phyloP scores from a whole-genome alignment of 2,888 invertebrate genomes.

The Chrysolina haemoptera region DNA sequence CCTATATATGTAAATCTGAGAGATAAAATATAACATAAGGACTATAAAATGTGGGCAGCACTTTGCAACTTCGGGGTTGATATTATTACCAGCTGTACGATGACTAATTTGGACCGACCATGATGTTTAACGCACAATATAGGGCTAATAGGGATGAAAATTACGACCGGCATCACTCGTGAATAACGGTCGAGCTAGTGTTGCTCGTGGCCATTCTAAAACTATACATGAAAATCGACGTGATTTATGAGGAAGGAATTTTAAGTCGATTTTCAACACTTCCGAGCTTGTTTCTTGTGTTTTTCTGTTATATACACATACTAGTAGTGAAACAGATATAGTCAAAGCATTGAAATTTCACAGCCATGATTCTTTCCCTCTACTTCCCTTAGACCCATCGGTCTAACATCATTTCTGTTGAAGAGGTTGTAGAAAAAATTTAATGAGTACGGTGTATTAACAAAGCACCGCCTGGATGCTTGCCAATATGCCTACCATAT shows the following conservation, averaged over 20 bases:
- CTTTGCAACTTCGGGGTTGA: constrained; percentile 16
- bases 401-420: no score
- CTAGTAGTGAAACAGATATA: no score
- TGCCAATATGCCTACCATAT: no score
- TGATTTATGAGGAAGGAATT: neutral
- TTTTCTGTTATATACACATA: no score
- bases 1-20: constrained; percentile 23
- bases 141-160: constrained; percentile 18
- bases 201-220: neutral
- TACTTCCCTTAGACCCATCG: no score
- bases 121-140: constrained; percentile 13
- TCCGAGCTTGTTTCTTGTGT: no score
- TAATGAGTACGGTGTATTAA: no score
- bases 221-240: neutral
- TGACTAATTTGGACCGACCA: constrained; percentile 25
- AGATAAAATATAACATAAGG: constrained; percentile 23
- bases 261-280: no score
- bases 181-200: constrained; percentile 10
- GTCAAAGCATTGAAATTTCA: no score
- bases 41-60: constrained; percentile 18
- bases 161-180: neutral
- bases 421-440: no score
- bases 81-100: constrained; percentile 26
- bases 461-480: no score
- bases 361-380: no score